Percentiles rank a stretch among this genome's conserved stretches.
These are phyloP conservation scores for Scomber colias DNA, from an alignment of 2,113 vertebrate genomes.

Conservation along the genomic window DNA sequence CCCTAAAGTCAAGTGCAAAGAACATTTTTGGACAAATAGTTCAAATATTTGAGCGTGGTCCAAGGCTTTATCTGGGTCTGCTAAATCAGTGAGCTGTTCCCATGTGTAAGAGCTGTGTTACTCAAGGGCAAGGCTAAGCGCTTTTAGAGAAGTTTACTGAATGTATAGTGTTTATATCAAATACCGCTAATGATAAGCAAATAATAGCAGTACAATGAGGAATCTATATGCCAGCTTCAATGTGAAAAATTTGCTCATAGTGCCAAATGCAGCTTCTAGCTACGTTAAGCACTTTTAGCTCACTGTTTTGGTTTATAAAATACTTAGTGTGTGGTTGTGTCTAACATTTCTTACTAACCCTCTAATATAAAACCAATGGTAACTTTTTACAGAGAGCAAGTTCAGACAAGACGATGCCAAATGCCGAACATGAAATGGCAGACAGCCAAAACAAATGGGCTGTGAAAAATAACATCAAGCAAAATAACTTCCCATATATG, in stretches of 20 bases:
- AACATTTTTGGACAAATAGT: constrained; percentile 75
- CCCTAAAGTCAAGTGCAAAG: constrained; percentile 66
- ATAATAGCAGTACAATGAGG: neutral
- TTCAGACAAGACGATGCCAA: no score
- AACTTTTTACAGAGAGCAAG: neutral
- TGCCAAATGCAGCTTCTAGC: neutral
- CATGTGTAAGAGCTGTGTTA: constrained; percentile 50
- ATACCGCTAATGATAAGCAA: neutral
- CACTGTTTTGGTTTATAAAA: no score
- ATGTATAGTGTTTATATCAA: neutral
- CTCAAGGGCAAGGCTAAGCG: constrained; percentile 29
- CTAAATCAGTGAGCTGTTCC: constrained; percentile 64
- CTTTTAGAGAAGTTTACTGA: neutral
- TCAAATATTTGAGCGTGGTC: constrained; percentile 76
- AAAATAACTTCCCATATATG: neutral
- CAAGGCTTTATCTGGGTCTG: constrained; percentile 74
- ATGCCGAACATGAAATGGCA: no score
- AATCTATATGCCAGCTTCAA: neutral
- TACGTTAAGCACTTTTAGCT: neutral
- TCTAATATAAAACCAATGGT: neutral
- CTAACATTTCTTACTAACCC: neutral
- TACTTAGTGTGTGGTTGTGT: neutral
- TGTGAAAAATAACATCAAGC: neutral
- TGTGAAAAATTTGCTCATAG: neutral
- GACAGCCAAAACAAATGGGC: neutral